phyloP scores from a whole-genome alignment of 1,140 invertebrate genomes.

The Drosophila pachea region DNA sequence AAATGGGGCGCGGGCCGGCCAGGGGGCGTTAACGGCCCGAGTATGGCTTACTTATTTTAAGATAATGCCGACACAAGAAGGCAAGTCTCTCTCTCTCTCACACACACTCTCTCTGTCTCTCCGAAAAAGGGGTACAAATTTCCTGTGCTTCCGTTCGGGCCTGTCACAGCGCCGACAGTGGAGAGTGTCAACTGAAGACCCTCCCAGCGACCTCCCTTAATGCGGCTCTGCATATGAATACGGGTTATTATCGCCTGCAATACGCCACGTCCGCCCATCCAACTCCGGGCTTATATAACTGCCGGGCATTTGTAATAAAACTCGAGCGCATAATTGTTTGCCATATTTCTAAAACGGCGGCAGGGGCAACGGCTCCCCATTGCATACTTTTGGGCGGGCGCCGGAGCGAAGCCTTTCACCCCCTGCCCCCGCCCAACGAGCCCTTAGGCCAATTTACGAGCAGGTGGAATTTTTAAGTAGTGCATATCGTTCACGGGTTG shows the following conservation, averaged over 20 bases:
- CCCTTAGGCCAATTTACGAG: slow-evolving; percentile 64
- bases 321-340: slow-evolving; percentile 75
- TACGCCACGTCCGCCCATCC: slow-evolving; percentile 19
- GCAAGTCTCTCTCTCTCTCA: slow-evolving; percentile 17
- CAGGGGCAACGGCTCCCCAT: slow-evolving; percentile 40
- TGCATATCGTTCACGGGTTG: slow-evolving; percentile 36
- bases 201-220: slow-evolving; percentile 5
- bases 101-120: too few species aligned
- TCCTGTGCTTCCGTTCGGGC: slow-evolving; percentile 62
- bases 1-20: too few species aligned
- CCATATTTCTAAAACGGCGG: slow-evolving; percentile 64
- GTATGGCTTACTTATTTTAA: slow-evolving; percentile 71
- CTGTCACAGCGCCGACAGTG: slow-evolving; percentile 54
- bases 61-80: slow-evolving; percentile 64
- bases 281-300: slow-evolving; percentile 58
- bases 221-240: slow-evolving; percentile 49
- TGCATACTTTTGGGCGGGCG: slow-evolving; percentile 42
- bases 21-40: neutral
- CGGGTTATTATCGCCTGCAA: slow-evolving; percentile 75
- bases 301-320: slow-evolving; percentile 76
- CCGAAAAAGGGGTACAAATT: slow-evolving; percentile 69
- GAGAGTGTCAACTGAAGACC: slow-evolving; percentile 32
- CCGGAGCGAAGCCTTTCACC: slow-evolving; percentile 16
- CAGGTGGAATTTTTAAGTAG: slow-evolving; percentile 74
- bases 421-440: neutral